phyloP scores from a whole-genome alignment of 2,797 vertebrate species.

The Ciconia nigra region DNA sequence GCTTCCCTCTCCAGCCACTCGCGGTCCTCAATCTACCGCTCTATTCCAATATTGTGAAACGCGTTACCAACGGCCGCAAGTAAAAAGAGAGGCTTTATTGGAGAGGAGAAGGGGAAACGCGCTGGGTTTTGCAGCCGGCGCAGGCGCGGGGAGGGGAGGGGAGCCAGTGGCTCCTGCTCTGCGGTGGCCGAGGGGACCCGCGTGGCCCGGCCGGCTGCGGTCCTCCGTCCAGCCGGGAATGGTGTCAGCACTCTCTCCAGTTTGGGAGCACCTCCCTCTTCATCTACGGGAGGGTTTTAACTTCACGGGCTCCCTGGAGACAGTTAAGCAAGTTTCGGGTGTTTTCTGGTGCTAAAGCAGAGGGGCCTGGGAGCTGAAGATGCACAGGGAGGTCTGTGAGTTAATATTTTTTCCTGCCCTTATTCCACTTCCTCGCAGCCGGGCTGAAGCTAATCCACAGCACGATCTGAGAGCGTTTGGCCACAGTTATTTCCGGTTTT shows the following conservation, averaged over 20 bases:
- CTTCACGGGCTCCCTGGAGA: neutral
- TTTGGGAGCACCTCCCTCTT: neutral
- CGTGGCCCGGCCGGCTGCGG: fast-evolving
- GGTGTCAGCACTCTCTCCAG: neutral
- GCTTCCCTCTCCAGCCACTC: neutral
- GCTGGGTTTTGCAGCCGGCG: no score
- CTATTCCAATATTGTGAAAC: neutral
- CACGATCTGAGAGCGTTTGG: neutral
- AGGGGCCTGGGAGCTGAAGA: neutral
- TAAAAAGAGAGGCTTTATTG: neutral
- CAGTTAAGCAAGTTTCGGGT: neutral
- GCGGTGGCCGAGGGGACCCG: neutral
- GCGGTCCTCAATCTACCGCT: neutral
- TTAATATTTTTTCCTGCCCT: neutral
- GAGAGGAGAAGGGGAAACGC: neutral
- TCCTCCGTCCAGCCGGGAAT: fast-evolving
- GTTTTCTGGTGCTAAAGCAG: neutral
- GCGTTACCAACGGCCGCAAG: neutral
- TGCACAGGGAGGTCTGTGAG: neutral
- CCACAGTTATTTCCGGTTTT: slow-evolving; percentile 1
- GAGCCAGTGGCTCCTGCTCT: neutral
- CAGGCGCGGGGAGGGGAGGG: neutral
- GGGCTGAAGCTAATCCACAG: neutral
- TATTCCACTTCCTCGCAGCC: neutral
- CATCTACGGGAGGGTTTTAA: neutral